Percentiles rank a stretch among this genome's conserved stretches.
Conservation (phyloP, 2,113 vertebrate species). For the Malurus elegans region DNA sequence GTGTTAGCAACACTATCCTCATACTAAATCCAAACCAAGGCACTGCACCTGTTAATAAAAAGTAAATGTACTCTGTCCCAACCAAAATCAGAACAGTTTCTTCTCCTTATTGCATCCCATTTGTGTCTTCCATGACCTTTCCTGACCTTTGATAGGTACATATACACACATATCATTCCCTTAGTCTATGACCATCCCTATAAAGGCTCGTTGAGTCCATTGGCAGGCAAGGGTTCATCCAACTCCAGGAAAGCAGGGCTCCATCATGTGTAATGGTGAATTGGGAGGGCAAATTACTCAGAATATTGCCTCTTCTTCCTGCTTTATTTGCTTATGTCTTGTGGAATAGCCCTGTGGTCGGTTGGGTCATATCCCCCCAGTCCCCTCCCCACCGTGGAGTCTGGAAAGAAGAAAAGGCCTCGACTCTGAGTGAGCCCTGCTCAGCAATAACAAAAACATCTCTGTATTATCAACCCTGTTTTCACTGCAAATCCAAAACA, state of each 20-base stretch:
- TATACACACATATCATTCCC: not conserved
- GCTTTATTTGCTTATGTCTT: not conserved
- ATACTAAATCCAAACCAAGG: not conserved
- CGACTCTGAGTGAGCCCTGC: not conserved
- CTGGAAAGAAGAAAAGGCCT: not conserved
- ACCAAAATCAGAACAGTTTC: not conserved
- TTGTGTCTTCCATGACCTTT: not conserved
- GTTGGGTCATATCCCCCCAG: not conserved
- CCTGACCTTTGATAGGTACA: not conserved
- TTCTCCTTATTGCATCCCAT: not conserved
- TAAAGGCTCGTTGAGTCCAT: fast-evolving
- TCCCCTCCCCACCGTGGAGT: fast-evolving
- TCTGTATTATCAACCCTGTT: not conserved
- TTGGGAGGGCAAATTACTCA: not conserved
- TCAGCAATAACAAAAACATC: not conserved
- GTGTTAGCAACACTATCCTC: not conserved
- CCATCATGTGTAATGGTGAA: not conserved
- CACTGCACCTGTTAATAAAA: not conserved
- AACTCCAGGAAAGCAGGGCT: not conserved
- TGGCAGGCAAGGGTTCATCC: not conserved
- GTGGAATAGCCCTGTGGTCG: not conserved
- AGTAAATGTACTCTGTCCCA: not conserved
- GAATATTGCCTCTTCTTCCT: not conserved
- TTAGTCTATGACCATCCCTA: not conserved
- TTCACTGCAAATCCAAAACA: not conserved